phyloP scores from a whole-genome alignment of 1,140 invertebrate species.

The Batillaria attramentaria region DNA sequence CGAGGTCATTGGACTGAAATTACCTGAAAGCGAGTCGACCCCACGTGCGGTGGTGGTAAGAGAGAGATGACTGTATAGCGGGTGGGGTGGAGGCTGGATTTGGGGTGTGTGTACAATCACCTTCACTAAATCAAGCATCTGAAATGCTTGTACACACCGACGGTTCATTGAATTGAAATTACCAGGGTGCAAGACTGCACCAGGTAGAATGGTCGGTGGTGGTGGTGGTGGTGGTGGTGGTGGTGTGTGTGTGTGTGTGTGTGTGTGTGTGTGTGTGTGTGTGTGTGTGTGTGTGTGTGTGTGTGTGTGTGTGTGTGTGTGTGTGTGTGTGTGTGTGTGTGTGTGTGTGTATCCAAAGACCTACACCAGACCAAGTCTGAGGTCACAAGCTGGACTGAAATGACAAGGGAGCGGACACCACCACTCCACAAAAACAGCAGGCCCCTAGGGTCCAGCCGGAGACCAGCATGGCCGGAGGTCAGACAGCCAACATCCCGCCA shows the following conservation, averaged over 20 bases:
- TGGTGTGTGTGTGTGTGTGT: not conserved
- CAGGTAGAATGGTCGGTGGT: not conserved
- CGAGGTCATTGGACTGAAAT: too few relatives aligned
- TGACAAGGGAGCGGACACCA: too few relatives aligned
- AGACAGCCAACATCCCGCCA: too few relatives aligned
- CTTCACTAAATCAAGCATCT: not conserved
- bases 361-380: too few relatives aligned
- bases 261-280: not conserved
- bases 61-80: too few relatives aligned
- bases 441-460: too few relatives aligned
- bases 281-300: not conserved
- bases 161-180: not conserved
- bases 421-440: too few relatives aligned
- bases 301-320: constrained; percentile 2
- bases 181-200: not conserved
- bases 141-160: too few relatives aligned
- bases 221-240: not conserved
- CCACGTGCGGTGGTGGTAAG: too few relatives aligned
- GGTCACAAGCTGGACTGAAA: too few relatives aligned
- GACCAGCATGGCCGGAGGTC: too few relatives aligned
- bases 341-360: not conserved
- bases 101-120: not conserved
- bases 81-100: too few relatives aligned
- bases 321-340: constrained; percentile 2
- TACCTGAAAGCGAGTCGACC: not conserved